Conservation (phyloP, 2,888 invertebrate species). For the Drosophila anomelani region DNA sequence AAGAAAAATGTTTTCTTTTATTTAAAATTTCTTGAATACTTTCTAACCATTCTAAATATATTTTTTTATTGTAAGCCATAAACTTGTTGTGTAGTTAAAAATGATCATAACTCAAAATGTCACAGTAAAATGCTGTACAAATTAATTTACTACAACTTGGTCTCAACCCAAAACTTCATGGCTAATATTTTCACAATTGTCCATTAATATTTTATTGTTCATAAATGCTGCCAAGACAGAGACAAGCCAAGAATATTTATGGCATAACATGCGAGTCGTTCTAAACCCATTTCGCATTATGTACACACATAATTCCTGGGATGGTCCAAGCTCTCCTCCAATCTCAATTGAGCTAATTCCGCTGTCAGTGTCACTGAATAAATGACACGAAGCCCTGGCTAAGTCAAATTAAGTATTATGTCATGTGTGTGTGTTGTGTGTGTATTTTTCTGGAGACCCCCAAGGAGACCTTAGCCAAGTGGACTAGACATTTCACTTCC, state of each 20-base stretch:
- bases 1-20: neutral
- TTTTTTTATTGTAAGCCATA: neutral
- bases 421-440: slow-evolving; percentile 33
- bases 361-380: slow-evolving; percentile 37
- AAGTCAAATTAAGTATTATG: slow-evolving; percentile 37
- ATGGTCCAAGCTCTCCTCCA: slow-evolving; percentile 8
- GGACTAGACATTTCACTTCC: slow-evolving; percentile 49
- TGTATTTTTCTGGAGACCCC: slow-evolving; percentile 10
- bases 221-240: slow-evolving; percentile 7
- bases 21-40: no score
- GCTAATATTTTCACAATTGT: slow-evolving; percentile 5
- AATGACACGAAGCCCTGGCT: slow-evolving; percentile 33
- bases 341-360: slow-evolving; percentile 36
- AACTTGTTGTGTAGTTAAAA: neutral
- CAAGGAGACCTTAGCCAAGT: slow-evolving; percentile 14
- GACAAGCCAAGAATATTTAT: slow-evolving; percentile 10
- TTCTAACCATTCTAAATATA: neutral
- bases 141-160: neutral
- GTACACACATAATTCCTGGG: slow-evolving; percentile 5
- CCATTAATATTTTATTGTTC: slow-evolving; percentile 4
- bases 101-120: neutral
- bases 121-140: no score
- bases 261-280: neutral
- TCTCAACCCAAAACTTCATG: neutral
- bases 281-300: slow-evolving; percentile 7